Conservation (phyloP, 2,113 vertebrate genomes). For the Menidia beryllina region DNA sequence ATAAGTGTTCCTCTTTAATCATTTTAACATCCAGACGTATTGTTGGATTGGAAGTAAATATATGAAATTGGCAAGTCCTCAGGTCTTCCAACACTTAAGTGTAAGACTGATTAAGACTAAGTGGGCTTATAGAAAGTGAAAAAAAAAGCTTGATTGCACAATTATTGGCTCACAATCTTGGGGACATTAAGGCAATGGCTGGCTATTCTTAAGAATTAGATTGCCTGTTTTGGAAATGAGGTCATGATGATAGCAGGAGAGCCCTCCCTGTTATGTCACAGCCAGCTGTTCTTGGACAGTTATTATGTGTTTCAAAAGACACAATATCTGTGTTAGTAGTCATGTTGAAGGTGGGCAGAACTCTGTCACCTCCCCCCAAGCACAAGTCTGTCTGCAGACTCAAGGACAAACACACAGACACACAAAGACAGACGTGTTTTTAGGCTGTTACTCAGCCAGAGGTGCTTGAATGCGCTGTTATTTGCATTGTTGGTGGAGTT, state of each 20-base stretch:
- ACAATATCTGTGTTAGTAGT: slow-evolving; percentile 24
- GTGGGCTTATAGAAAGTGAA: background rate
- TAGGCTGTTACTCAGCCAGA: slow-evolving; percentile 24
- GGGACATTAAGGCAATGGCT: slow-evolving; percentile 46
- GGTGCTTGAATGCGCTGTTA: slow-evolving; percentile 26
- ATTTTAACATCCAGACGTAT: slow-evolving; percentile 41
- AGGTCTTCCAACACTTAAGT: slow-evolving; percentile 10
- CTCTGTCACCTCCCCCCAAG: slow-evolving; percentile 13
- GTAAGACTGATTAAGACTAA: slow-evolving; percentile 21
- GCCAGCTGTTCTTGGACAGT: slow-evolving; percentile 58
- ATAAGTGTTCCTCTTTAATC: slow-evolving; percentile 20
- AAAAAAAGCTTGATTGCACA: slow-evolving; percentile 24
- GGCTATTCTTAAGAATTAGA: slow-evolving; percentile 50
- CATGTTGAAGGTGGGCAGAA: slow-evolving; percentile 31
- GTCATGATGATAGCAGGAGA: slow-evolving; percentile 43
- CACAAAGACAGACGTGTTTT: slow-evolving; percentile 17
- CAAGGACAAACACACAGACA: background rate
- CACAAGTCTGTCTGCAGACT: background rate
- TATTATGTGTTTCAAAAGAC: slow-evolving; percentile 45
- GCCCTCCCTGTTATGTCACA: slow-evolving; percentile 65
- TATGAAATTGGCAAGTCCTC: slow-evolving; percentile 33
- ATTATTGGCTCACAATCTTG: slow-evolving; percentile 20
- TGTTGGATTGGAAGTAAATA: slow-evolving; percentile 36
- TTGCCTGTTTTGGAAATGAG: slow-evolving; percentile 49
- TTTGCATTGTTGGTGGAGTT: slow-evolving; percentile 16